Conservation (phyloP, 2,113 vertebrate genomes). For the Phoenicopterus ruber region DNA sequence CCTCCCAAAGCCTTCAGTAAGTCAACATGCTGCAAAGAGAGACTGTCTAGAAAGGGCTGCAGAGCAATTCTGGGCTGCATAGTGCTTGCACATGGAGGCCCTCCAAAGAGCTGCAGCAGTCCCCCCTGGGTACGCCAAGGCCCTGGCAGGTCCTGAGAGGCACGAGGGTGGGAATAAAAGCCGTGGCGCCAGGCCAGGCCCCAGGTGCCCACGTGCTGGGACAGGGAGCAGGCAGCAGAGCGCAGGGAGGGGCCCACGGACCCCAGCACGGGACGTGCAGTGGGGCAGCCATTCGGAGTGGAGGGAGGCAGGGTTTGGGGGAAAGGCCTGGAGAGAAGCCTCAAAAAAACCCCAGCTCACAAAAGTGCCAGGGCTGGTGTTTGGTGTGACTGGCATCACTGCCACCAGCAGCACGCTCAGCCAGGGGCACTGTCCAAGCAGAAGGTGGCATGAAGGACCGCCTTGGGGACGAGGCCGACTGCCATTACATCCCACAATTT, state of each 20-base stretch:
- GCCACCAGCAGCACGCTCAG: neutral
- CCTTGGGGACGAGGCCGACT: neutral
- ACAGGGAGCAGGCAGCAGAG: neutral
- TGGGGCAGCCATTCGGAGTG: neutral
- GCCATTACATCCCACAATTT: neutral
- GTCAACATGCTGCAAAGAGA: neutral
- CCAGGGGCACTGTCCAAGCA: neutral
- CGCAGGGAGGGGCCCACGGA: accelerated
- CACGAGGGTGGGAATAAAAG: neutral
- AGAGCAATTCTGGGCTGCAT: neutral
- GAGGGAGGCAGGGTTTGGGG: neutral
- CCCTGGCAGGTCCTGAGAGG: neutral
- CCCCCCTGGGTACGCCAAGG: neutral
- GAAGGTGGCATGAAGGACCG: neutral
- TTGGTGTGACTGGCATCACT: neutral
- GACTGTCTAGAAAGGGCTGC: neutral
- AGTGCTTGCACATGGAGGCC: neutral
- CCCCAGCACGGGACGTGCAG: neutral
- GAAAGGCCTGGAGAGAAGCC: neutral
- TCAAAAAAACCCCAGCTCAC: neutral
- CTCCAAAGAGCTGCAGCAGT: neutral
- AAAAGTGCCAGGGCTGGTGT: neutral
- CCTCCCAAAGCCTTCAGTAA: neutral
- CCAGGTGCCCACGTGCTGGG: neutral
- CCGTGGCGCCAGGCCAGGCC: neutral